Evolutionary conservation across 1,140 invertebrate genomes (phyloP).

Genomic region (Camponotus vicinus): DNA sequence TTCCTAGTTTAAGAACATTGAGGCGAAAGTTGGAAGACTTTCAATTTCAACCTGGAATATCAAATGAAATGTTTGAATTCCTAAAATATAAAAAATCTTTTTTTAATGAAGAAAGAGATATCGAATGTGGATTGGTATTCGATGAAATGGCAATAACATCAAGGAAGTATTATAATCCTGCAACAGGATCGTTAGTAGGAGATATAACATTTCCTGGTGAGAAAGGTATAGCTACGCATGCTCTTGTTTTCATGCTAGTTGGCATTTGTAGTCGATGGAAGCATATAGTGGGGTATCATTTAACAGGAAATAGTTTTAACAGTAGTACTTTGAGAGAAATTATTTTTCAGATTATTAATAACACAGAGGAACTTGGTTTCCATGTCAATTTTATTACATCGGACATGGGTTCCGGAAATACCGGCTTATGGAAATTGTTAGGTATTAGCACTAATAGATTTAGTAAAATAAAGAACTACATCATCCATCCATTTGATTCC

Average conservation of each 20-base stretch:
- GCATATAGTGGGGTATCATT: neutral
- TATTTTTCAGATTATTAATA: neutral
- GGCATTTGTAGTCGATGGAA: neutral
- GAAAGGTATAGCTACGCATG: neutral
- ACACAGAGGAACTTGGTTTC: neutral
- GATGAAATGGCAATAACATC: neutral
- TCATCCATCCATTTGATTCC: neutral
- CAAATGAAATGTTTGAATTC: neutral
- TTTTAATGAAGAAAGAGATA: neutral
- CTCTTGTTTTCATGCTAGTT: neutral
- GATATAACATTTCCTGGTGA: neutral
- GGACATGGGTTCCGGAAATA: neutral
- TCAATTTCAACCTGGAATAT: too few relatives aligned
- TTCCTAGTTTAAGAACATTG: neutral
- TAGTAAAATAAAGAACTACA: neutral
- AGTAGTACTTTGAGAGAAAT: neutral
- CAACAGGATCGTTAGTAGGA: neutral
- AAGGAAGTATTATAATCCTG: neutral
- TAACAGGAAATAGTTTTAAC: neutral
- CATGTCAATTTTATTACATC: neutral
- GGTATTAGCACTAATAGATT: neutral
- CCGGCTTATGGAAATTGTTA: neutral
- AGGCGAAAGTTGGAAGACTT: neutral
- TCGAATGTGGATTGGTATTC: neutral
- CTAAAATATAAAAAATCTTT: neutral